phyloP scores from a whole-genome alignment of 2,797 vertebrate genomes.

The Macroramphosus scolopax region DNA sequence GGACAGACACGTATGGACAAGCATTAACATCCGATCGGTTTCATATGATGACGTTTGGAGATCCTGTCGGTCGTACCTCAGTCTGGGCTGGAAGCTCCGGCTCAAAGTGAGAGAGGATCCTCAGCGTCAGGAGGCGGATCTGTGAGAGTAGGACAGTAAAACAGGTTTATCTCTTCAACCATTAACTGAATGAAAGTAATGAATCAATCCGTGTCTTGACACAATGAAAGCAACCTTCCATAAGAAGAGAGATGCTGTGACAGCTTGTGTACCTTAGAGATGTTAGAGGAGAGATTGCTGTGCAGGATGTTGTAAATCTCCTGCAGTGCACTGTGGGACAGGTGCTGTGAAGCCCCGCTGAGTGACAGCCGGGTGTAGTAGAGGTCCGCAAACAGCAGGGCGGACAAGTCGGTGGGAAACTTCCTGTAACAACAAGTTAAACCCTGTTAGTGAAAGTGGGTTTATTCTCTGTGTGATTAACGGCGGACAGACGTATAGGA shows the following conservation, averaged over 20 bases:
- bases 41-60: background rate
- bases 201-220: too few relatives aligned
- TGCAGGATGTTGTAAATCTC: slow-evolving; percentile 84
- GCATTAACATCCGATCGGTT: too few relatives aligned
- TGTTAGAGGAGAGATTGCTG: slow-evolving; percentile 86
- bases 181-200: too few relatives aligned
- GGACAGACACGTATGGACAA: background rate
- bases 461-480: background rate
- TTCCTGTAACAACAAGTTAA: slow-evolving; percentile 65
- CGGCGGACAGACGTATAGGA: background rate
- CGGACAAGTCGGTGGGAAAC: slow-evolving; percentile 85
- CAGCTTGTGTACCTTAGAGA: slow-evolving; percentile 91
- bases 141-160: slow-evolving; percentile 52
- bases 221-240: too few relatives aligned
- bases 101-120: slow-evolving; percentile 91
- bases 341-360: slow-evolving; percentile 81
- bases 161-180: too few relatives aligned
- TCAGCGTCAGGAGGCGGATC: slow-evolving; percentile 90
- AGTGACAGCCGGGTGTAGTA: slow-evolving; percentile 90
- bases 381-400: slow-evolving; percentile 87
- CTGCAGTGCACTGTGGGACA: slow-evolving; percentile 83
- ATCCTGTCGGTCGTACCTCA: slow-evolving; percentile 74
- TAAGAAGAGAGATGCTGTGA: too few relatives aligned
- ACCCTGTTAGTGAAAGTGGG: background rate
- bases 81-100: slow-evolving; percentile 67